Base-by-base conservation (phyloP, 2,797 vertebrate species). In the Pseudochromis fuscus region DNA sequence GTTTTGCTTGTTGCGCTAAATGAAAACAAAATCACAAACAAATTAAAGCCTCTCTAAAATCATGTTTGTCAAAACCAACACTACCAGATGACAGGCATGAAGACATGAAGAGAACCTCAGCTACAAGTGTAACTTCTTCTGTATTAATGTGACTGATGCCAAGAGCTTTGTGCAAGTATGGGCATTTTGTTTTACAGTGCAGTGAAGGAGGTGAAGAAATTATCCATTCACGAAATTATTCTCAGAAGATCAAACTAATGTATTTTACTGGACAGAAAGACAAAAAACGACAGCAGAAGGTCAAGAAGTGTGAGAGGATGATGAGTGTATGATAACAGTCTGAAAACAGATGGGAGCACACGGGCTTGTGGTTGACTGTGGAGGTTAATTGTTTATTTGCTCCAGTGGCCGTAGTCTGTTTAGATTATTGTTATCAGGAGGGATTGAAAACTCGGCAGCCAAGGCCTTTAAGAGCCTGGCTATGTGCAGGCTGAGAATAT, bases 361-460 rank as follows among this genome's bases (percentile, higher is more conserved):
- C 10, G 13, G 64, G 79, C 70, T 72, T 67, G 70, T 83, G 82
- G 75, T 77, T 77, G 81, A 86, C 77, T 89, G 67, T 78, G 37
- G 83, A 90, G 89, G 89, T 93, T 92, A 93, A 93, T 92, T 91
- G 91, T 91, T 91, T 89, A 88, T 92, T 89, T 91, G 75, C 87
- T 89, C 87, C 79, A 86, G 78, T 82, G 78, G 81, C 79, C 55
- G 51, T 75, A 75, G 82, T 87, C 90, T 84, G 82, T 89, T 88
- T 81, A 85, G 87, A 90, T 91, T 86, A 92, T 83, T 88, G 83
- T 91, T 90, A 91, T 89, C 87, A 69, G 59, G 83, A 81, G 81
- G 79, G 59, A 89, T 64, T 79, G 88, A 66, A 87, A 81, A 87
- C 75, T 80, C 57, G 6, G 46, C 62, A 61, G 82, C 72, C 65